Evolutionary conservation across 1,140 invertebrate genomes (phyloP), one percentile per base, ranked within the genome.

Genomic region (Calliphora vicina): DNA sequence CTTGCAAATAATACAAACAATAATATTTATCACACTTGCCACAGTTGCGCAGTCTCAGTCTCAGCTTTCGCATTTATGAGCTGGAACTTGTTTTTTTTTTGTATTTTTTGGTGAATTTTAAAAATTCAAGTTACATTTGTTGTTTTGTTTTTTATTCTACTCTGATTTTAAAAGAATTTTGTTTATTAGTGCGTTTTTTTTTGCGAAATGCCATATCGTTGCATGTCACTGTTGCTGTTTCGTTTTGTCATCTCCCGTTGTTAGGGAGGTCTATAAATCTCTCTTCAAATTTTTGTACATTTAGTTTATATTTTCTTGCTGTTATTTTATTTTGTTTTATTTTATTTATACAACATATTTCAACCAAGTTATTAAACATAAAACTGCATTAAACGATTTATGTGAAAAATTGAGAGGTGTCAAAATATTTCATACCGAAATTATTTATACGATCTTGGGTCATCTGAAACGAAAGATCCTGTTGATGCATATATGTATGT

Each of bases 161-260:
- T 67, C 61, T 67, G 61, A 67, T 23, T 67, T 67, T 23, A 23
- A 67, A 67, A 23, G n/a, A 20, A 67, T 67, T 67, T 67, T 20
- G n/a, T 57, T 57, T 35, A 35, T 35, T 35, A 17, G 45, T 67
- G n/a, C 20, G n/a, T 67, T 67, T 25, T 23, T 20, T 67, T 67
- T 67, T 35, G 0, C 6, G 20, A 67, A 67, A 67, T 67, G 61
- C n/a, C n/a, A 23, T 4, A 78, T 42, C 76, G 57, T 80, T 82
- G 83, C 81, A 45, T 84, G 80, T 45, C 45, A 29, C 43, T 61
- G 82, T 71, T 74, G 83, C 27, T 27, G 80, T 45, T 71, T 71
- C 35, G 81, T 81, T n/a, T n/a, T 84, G 84, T 81, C 84, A 84
- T 84, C 84, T 83, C 84, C 84, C 84, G 84, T 84, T 81, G 84